Conservation (phyloP, 2,113 vertebrate genomes). For the Nothoprocta perdicaria region DNA sequence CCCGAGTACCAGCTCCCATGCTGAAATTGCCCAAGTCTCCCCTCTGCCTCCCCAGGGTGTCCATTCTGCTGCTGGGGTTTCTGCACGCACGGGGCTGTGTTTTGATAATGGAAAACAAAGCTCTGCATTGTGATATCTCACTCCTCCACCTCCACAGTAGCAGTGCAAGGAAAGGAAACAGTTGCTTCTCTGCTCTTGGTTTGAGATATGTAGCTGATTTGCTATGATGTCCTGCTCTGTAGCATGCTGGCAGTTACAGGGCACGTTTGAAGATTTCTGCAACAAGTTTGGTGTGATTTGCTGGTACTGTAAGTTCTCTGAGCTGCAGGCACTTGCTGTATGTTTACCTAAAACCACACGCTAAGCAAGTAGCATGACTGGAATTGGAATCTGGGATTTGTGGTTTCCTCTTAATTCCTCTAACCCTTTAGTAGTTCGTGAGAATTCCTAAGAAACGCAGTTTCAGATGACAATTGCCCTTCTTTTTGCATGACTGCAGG, state of each 20-base stretch:
- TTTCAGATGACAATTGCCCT: background rate
- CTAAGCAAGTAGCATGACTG: background rate
- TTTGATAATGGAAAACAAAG: background rate
- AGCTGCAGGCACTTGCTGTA: background rate
- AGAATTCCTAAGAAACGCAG: rapidly evolving
- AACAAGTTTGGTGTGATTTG: background rate
- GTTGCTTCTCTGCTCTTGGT: background rate
- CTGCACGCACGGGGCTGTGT: background rate
- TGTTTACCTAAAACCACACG: background rate
- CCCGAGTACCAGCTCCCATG: background rate
- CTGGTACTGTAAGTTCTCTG: background rate
- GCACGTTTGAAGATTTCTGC: background rate
- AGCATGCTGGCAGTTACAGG: background rate
- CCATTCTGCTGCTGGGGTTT: background rate
- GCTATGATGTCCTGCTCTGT: background rate
- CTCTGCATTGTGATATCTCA: rapidly evolving
- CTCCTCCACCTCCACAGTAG: background rate
- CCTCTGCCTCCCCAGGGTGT: background rate
- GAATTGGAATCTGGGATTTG: background rate
- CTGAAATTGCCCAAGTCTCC: background rate
- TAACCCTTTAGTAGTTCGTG: background rate
- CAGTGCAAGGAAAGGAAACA: background rate
- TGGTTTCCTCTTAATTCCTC: slow-evolving; percentile 22
- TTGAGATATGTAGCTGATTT: background rate
- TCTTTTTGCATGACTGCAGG: background rate